phyloP scores from a whole-genome alignment of 2,888 invertebrate genomes.

The Andrena hattorfiana region DNA sequence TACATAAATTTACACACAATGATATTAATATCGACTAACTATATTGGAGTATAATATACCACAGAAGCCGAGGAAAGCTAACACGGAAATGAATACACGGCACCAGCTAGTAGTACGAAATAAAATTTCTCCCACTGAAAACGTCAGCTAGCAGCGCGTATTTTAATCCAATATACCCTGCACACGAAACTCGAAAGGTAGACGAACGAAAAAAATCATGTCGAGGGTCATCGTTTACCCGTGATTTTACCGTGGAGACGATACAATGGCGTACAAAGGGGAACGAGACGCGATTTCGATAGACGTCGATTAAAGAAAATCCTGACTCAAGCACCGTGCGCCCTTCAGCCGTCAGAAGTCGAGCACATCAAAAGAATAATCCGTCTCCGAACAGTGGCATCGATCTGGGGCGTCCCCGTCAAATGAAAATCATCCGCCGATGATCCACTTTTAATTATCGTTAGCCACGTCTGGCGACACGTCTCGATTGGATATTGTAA shows the following conservation, averaged over 20 bases:
- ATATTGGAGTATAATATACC: no score
- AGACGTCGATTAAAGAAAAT: conserved; percentile 41
- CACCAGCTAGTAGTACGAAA: no score
- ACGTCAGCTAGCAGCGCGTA: no score
- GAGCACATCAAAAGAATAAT: conserved; percentile 48
- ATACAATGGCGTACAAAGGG: conserved; percentile 31
- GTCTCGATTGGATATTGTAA: neutral
- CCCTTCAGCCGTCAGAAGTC: conserved; percentile 3
- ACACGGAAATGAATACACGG: no score
- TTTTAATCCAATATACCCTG: neutral
- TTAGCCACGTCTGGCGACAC: neutral
- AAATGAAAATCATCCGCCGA: conserved; percentile 3
- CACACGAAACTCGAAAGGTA: neutral
- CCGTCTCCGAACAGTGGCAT: conserved; percentile 10
- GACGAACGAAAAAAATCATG: conserved; percentile 18
- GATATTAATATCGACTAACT: no score
- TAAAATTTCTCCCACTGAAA: no score
- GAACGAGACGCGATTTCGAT: neutral
- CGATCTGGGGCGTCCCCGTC: neutral
- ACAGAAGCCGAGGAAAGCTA: no score
- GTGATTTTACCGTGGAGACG: conserved; percentile 7
- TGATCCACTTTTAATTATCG: conserved; percentile 46
- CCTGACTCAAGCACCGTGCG: conserved; percentile 28
- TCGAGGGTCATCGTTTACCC: conserved; percentile 20
- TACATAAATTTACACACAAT: neutral